Evolutionary conservation across 2,888 invertebrate genomes (phyloP), one percentile per base, ranked within the genome.

Genomic region (Campoplex nolae): DNA sequence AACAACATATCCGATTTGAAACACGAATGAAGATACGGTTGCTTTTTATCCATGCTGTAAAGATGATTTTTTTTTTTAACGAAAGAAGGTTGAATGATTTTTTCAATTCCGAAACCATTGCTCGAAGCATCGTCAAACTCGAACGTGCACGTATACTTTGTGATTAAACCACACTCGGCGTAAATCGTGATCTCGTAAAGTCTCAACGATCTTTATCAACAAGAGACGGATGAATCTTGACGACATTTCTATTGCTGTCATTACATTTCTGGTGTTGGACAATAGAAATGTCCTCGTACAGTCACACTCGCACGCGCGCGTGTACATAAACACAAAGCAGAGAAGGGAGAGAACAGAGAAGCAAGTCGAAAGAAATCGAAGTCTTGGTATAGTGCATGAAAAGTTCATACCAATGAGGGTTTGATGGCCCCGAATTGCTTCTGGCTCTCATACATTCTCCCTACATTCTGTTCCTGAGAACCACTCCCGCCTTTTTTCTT

Each of bases 401-500:
- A 88, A 84, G 87, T 86, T 88, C 87, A 86, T 89, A 84, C 82
- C 80, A 85, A 81, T 42, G 62, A 65, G 80, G 83, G 77, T 84
- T 51, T 13, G 76, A 51, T 76, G 67, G 62, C 51, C 78, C 73
- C 56, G 67, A 70, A 80, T 80, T 45, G 80, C 45, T 84, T 75
- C 76, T 54, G 51, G 67, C 23, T 80, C 68, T 62, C 16, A 51
- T 48, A 48, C 16, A 68, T 67, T n/a, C 35, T 58, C 51, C 81
- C 83, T 83, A 78, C 87, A 70, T 87, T 71, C 77, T 16, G 51
- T 48, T 82, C 87, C 68, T 67, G 67, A 74, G 78, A 65, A 56
- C 71, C 67, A 67, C 84, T 71, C 74, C 84, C 83, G 76, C 56
- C 85, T 85, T 85, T 85, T 84, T 85, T 84, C 77, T 88, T 85